Evolutionary conservation across 2,797 vertebrate genomes (phyloP), one percentile per base, ranked within the genome.

Genomic region (Bufotes viridis): DNA sequence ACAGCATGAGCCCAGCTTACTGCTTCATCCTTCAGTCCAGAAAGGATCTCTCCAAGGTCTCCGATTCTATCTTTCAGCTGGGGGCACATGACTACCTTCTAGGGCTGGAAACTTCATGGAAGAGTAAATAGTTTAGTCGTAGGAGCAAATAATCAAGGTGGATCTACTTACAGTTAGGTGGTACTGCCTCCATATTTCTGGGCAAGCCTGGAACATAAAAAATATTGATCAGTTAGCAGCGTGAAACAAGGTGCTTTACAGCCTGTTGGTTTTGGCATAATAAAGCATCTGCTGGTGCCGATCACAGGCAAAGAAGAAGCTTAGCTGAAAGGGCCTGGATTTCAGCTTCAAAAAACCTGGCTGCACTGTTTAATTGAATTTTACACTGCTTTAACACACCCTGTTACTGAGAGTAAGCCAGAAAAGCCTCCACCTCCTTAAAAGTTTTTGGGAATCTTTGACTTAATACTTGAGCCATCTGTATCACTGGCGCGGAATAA

Each of bases 171-270:
- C 98, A 87, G 98, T 98, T 94, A 97, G 93, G 94, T 99, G 98
- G 94, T 97, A 99, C 95, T 99, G 98, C 94, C 98, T 98, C 98
- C 98, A 99, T 95, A 98, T 96, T 95, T 99, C 97, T 94, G 98
- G 97, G 95, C 98, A 99, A 93, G 94, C 96, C 98, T 99, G 95
- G 92, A 94, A 94, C 95, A 96, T 94, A 95, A 95, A 82, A 96
- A 95, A 96, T 95, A 96, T 95, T 95, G 95, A 96, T 96, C 95
- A 95, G 93, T 92, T 95, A 93, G 93, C 93, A 95, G 94, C 95
- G 96, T 96, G 95, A 96, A 95, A 96, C 95, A 96, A 96, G 95
- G 95, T 96, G 93, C 95, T 96, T 96, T 96, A 95, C 95, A 96
- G 94, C 93, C 95, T 96, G 95, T 95, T 96, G 95, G 95, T 95